Evolutionary conservation across 2,797 vertebrate genomes (phyloP).

Genomic region (Scleropages formosus): DNA sequence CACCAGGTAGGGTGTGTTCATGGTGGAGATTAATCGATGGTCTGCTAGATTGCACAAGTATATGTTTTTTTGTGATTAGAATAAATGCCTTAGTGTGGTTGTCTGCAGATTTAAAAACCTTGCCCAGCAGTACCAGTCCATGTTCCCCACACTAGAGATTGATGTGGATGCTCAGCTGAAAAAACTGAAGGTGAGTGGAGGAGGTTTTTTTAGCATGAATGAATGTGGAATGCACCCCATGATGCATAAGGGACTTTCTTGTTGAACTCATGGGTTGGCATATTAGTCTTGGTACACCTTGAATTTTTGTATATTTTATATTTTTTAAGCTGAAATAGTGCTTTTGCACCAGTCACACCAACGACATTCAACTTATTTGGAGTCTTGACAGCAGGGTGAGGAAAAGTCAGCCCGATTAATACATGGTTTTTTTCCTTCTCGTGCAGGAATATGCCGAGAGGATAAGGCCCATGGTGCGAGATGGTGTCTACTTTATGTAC

Average conservation of each 20-base stretch:
- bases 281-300: not conserved
- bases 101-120: conserved; percentile 88
- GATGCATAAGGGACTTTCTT: not conserved
- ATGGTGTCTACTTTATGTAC: conserved; percentile 96
- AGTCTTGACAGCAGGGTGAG: not conserved
- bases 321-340: too few species aligned
- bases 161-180: conserved; percentile 87
- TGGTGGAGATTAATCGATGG: not conserved
- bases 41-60: not conserved
- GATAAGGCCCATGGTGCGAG: conserved; percentile 93
- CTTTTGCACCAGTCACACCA: not conserved
- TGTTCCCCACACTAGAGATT: conserved; percentile 87
- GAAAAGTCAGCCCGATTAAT: not conserved
- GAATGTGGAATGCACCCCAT: not conserved
- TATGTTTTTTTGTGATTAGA: not conserved
- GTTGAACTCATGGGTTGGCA: not conserved
- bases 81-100: conserved; percentile 16
- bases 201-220: not conserved
- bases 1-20: conserved; percentile 65
- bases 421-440: not conserved
- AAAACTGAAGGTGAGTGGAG: conserved; percentile 80
- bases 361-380: not conserved
- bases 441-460: conserved; percentile 86
- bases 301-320: not conserved
- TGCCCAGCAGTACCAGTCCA: conserved; percentile 88